These are phyloP conservation scores for Lepilemur ruficaudatus DNA, from an alignment of 2,797 vertebrate genomes.

Conservation along the genomic window DNA sequence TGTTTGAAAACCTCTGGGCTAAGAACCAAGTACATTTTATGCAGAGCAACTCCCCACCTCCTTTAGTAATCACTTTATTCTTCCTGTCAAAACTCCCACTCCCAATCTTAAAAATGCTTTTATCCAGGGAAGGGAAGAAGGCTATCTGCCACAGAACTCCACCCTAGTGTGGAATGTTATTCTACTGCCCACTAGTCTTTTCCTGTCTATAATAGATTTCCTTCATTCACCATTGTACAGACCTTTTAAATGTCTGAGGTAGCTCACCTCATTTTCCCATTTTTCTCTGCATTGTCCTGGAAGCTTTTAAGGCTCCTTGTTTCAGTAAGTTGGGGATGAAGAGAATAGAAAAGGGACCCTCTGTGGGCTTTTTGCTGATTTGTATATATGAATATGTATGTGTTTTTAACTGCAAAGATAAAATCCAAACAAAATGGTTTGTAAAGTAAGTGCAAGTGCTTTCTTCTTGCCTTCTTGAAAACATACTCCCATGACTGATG, in stretches of 20 bases:
- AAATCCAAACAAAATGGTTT: not conserved
- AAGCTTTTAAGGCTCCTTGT: not conserved
- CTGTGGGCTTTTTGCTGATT: not conserved
- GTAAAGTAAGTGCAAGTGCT: not conserved
- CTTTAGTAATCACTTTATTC: constrained; percentile 48
- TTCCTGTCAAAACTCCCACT: constrained; percentile 53
- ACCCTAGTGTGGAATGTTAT: constrained; percentile 45
- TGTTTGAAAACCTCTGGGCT: not conserved
- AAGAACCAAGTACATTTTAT: constrained; percentile 16
- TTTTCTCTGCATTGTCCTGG: not conserved
- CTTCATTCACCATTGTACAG: not conserved
- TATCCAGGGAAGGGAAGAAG: constrained; percentile 26
- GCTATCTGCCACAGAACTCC: not conserved
- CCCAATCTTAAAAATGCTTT: not conserved
- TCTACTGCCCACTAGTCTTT: constrained; percentile 27
- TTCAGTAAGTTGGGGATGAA: not conserved
- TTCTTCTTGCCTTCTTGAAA: not conserved
- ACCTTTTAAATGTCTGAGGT: not conserved
- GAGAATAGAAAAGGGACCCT: too few species aligned
- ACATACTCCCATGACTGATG: not conserved
- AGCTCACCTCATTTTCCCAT: not conserved
- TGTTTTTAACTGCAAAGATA: not conserved
- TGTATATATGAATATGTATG: not conserved
- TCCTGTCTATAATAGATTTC: constrained; percentile 24
- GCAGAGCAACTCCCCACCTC: not conserved